A percentile compares a stretch with the other conserved stretches of the same genome.
These are phyloP conservation scores for Elaeidobius kamerunicus DNA, from an alignment of 2,888 invertebrate species.

Conservation along the genomic window DNA sequence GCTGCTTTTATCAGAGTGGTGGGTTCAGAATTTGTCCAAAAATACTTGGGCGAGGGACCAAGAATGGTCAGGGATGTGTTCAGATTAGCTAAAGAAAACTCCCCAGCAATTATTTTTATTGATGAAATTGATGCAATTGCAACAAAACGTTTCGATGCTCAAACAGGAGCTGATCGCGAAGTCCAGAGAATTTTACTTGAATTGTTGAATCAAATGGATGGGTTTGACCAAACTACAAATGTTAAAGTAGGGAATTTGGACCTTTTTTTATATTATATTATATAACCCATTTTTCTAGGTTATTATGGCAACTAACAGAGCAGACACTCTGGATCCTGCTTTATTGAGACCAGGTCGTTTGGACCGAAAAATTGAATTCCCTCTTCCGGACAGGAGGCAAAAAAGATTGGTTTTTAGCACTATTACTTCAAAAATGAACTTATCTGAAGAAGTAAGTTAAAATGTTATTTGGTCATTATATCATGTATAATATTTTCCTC, in stretches of 20 bases:
- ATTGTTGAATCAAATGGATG: conserved; percentile 99
- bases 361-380: conserved; percentile 98
- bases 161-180: conserved; percentile 97
- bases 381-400: conserved; percentile 85
- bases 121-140: conserved; percentile 99
- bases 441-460: conserved; percentile 77
- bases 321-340: conserved; percentile 98
- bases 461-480: not conserved
- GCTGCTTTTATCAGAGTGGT: conserved; percentile 99
- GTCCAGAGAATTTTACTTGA: conserved; percentile 97
- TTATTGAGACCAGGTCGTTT: conserved; percentile 91
- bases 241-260: conserved; percentile 70
- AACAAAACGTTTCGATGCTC: conserved; percentile 96
- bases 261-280: not conserved
- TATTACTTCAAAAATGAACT: conserved; percentile 94
- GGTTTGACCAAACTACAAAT: conserved; percentile 99
- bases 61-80: conserved; percentile 99
- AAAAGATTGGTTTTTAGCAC: conserved; percentile 98
- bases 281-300: conserved; percentile 46
- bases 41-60: conserved; percentile 98
- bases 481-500: not conserved
- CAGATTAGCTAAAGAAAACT: conserved; percentile 97
- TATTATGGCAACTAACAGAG: conserved; percentile 96
- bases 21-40: conserved; percentile 99
- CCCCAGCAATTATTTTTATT: conserved; percentile 99